These are phyloP conservation scores for Thalassoma bifasciatum DNA, from an alignment of 2,113 vertebrate species.

Conservation along the genomic window DNA sequence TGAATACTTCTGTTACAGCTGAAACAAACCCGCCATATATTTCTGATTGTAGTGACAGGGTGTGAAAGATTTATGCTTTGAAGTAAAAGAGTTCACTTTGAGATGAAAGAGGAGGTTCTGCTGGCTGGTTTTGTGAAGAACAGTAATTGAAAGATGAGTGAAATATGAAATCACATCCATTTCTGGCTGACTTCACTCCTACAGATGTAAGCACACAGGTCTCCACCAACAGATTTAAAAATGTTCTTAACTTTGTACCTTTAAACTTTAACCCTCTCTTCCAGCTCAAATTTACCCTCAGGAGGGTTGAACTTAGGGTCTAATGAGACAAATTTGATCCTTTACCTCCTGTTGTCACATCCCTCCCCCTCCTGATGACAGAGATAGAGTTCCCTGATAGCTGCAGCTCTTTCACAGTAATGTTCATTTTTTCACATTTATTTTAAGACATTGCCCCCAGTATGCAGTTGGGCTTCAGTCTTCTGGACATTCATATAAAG, in stretches of 20 bases:
- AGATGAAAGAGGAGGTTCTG: neutral
- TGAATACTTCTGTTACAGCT: neutral
- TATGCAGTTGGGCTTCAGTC: constrained; percentile 11
- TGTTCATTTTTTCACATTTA: constrained; percentile 1
- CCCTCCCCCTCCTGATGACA: neutral
- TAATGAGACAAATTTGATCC: neutral
- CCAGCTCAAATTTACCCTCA: neutral
- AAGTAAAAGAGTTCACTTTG: neutral
- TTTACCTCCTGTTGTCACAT: neutral
- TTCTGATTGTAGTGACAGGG: neutral
- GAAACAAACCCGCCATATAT: neutral
- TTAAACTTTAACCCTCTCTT: neutral
- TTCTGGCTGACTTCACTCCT: neutral
- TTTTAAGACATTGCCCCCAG: neutral
- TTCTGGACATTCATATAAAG: constrained; percentile 36
- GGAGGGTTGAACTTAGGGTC: neutral
- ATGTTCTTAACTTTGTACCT: neutral
- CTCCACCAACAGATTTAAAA: neutral
- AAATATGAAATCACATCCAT: constrained; percentile 4
- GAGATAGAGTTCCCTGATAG: neutral
- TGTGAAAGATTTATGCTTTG: neutral
- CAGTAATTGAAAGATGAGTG: neutral
- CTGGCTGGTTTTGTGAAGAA: neutral
- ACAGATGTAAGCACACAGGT: neutral
- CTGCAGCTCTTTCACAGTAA: constrained; percentile 7